Conservation (phyloP, 2,797 vertebrate genomes). For the Xenentodon cancila region DNA sequence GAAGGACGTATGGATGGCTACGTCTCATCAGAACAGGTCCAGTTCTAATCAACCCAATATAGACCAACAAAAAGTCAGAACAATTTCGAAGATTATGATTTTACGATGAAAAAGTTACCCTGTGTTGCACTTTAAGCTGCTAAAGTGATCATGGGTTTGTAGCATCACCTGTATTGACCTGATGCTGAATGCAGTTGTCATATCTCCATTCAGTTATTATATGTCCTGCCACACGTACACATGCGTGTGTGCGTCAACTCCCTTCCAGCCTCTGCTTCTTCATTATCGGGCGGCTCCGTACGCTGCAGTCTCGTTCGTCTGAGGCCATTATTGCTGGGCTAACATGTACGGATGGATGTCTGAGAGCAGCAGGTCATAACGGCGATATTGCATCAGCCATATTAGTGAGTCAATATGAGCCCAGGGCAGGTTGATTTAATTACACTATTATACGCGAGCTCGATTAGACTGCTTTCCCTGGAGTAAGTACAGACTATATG, state of each 20-base stretch:
- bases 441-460: constrained; percentile 69
- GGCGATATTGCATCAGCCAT: constrained; percentile 87
- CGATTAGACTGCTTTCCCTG: constrained; percentile 88
- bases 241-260: constrained; percentile 13
- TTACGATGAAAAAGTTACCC: too few relatives aligned
- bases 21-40: too few relatives aligned
- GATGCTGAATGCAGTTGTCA: constrained; percentile 55
- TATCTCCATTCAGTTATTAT: constrained; percentile 51
- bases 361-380: constrained; percentile 76
- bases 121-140: constrained; percentile 14
- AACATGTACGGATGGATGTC: constrained; percentile 68
- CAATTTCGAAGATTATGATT: too few relatives aligned
- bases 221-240: constrained; percentile 47
- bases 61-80: too few relatives aligned
- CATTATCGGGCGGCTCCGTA: constrained; percentile 49
- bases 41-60: too few relatives aligned
- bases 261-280: constrained; percentile 34
- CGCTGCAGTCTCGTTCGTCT: constrained; percentile 54
- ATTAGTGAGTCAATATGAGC: constrained; percentile 88
- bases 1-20: too few relatives aligned
- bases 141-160: constrained; percentile 44
- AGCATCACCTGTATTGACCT: constrained; percentile 35
- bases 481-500: constrained; percentile 86
- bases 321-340: constrained; percentile 64
- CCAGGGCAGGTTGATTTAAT: constrained; percentile 89